Percentiles rank a stretch among this genome's conserved stretches.
Conservation (phyloP, 2,113 vertebrate genomes). For the Suricata suricatta region DNA sequence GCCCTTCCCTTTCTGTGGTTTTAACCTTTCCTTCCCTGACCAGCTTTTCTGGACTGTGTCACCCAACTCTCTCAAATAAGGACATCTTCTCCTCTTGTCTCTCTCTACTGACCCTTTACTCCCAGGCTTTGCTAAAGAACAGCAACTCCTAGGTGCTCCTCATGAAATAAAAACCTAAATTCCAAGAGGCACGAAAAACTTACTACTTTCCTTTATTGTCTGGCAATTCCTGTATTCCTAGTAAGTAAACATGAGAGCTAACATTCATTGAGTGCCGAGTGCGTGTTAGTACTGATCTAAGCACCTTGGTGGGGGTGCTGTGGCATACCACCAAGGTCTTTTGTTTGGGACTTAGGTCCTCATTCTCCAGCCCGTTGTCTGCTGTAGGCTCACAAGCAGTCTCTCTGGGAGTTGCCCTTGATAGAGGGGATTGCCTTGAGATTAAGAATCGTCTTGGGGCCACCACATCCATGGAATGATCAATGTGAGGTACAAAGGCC, state of each 20-base stretch:
- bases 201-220: background rate
- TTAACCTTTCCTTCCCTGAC: background rate
- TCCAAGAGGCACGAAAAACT: background rate
- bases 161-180: background rate
- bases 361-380: background rate
- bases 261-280: background rate
- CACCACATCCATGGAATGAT: background rate
- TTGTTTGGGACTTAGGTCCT: background rate
- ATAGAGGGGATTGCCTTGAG: background rate
- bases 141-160: background rate
- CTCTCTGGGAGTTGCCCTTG: background rate
- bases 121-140: background rate
- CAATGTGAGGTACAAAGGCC: background rate
- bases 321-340: background rate
- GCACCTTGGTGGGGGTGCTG: background rate
- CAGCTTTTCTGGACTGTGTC: background rate
- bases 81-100: background rate
- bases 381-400: background rate
- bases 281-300: fast-evolving
- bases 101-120: background rate
- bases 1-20: background rate
- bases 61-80: background rate
- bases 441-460: background rate
- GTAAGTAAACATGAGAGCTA: background rate
- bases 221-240: background rate